Evolutionary conservation across 2,888 invertebrate species (phyloP), one percentile per base, ranked within the genome.

Genomic region (Eilema sororculum): DNA sequence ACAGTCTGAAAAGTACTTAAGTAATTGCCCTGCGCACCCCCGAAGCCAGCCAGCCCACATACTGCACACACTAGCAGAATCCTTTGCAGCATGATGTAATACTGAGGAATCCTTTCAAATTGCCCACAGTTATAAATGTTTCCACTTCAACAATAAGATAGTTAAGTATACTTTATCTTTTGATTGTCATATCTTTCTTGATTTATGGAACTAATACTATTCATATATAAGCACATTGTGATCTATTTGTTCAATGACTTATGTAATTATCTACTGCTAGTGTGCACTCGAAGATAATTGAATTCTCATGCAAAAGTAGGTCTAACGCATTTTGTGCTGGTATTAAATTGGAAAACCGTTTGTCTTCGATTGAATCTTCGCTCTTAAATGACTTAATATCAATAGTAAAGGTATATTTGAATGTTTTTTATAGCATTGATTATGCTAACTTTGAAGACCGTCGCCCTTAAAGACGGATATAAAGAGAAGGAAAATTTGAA

Each of bases 1-100:
- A 81, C 81, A 66, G 81, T 81, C 73, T 81, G 69, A 20, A 79
- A 81, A 16, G 78, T 57, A 22, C 24, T 57, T 24, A 24, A 57
- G 3, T 22, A 57, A 24, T 24, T 12, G 12, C 3, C 57, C 57
- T 57, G 57, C 24, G 6, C 57, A 24, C 22, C 3, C 3, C 57
- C 57, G 24, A 70, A 37, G 0, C 57, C 41, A 25, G 52, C 66
- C 24, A 73, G 52, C 8, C 52, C 62, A 58, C 73, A 75, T 46
- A 78, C 22, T 2, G 66, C 67, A 59, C 63, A 65, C 30, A 67
- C 69, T 8, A 75, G 0, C 0, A 75, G 22, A 13, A 75, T 28
- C 33, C 63, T 73, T 9, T 20, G 57, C 30, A 75, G 41, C 64
- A 57, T 72, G 79, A 59, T 13, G 16, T 64, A 22, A 10, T 37